Evolutionary conservation across 1,140 invertebrate species (phyloP).

Genomic region (Thaumetopoea pityocampa): DNA sequence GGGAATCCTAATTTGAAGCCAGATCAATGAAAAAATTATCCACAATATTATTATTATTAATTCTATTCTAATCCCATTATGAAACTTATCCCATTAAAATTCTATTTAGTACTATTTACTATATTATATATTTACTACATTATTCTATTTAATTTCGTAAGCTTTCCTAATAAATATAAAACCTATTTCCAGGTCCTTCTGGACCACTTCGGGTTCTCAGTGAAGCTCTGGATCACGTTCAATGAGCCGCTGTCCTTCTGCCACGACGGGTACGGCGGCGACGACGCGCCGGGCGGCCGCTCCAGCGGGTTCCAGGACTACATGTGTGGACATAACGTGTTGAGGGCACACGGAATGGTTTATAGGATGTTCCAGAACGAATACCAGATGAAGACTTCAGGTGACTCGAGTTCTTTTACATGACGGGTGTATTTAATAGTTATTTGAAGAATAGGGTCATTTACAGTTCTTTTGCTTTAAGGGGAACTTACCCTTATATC

Average conservation of each 20-base stretch:
- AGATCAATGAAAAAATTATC: too few relatives aligned
- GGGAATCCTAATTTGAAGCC: too few relatives aligned
- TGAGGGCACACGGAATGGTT: constrained; percentile 62
- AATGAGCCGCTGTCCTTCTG: constrained; percentile 74
- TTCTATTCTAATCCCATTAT: constrained; percentile 12
- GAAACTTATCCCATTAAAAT: not conserved
- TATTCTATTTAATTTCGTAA: too few relatives aligned
- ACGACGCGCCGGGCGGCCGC: constrained; percentile 60
- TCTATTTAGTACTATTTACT: too few relatives aligned
- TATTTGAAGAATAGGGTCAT: too few relatives aligned
- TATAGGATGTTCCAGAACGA: constrained; percentile 56
- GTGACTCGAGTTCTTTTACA: constrained; percentile 22
- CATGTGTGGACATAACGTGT: constrained; percentile 66
- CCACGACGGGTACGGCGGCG: constrained; percentile 61
- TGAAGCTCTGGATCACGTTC: constrained; percentile 74
- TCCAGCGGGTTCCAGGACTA: constrained; percentile 65
- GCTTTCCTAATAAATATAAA: not conserved
- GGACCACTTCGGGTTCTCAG: constrained; percentile 76
- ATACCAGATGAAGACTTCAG: constrained; percentile 36
- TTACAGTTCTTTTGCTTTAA: too few relatives aligned
- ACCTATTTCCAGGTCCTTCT: constrained; percentile 63
- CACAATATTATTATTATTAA: too few relatives aligned
- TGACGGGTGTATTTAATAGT: not conserved
- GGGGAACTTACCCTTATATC: too few relatives aligned
- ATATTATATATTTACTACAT: too few relatives aligned